These are phyloP conservation scores for Nomada flava DNA, from an alignment of 2,888 invertebrate species.

Conservation along the genomic window DNA sequence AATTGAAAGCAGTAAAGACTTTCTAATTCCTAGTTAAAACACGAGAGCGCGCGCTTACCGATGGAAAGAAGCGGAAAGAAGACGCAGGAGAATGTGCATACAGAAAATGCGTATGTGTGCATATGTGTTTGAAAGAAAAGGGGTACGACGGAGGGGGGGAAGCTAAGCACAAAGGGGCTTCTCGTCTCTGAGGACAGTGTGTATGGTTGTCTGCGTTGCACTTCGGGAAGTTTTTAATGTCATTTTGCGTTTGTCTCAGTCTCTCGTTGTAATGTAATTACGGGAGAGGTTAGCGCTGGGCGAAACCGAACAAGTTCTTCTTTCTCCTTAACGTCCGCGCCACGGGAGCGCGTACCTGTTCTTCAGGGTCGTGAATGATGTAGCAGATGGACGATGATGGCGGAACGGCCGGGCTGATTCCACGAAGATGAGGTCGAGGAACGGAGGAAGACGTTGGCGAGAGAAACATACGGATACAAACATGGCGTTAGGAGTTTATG, in stretches of 20 bases:
- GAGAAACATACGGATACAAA: background rate
- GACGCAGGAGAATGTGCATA: background rate
- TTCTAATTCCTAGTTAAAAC: too few relatives aligned
- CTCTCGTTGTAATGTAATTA: constrained; percentile 69
- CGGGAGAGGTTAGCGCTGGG: constrained; percentile 49
- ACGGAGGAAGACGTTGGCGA: constrained; percentile 14
- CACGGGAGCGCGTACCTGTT: constrained; percentile 34
- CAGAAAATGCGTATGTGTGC: background rate
- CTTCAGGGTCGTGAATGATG: constrained; percentile 49
- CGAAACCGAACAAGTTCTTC: constrained; percentile 74
- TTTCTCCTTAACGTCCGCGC: constrained; percentile 41
- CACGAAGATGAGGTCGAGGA: constrained; percentile 30
- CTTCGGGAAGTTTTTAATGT: background rate
- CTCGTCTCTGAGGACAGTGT: constrained; percentile 53
- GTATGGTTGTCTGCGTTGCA: background rate
- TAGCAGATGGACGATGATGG: constrained; percentile 28
- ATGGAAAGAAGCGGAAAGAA: background rate
- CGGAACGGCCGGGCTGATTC: constrained; percentile 21
- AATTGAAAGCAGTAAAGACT: background rate
- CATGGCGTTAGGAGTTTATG: background rate
- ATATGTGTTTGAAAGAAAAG: constrained; percentile 11
- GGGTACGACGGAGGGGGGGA: constrained; percentile 19
- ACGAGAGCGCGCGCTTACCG: background rate
- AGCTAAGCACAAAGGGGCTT: constrained; percentile 60
- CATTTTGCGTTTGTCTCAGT: constrained; percentile 8